Conservation (phyloP, 2,113 vertebrate species). For the Cebidichthys violaceus region DNA sequence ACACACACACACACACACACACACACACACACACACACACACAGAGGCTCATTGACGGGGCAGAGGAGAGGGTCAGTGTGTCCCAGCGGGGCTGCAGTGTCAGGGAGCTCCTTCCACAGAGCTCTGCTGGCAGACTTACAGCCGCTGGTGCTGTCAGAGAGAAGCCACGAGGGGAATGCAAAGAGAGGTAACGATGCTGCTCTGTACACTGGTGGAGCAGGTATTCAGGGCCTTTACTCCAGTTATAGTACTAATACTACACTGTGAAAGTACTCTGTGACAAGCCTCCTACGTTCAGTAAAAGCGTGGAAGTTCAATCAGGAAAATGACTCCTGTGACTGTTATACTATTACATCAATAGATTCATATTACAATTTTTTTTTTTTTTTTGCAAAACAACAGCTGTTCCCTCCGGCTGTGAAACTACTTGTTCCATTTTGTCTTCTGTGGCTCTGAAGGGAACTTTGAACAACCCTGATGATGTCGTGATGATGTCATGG, state of each 20-base stretch:
- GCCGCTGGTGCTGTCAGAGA: conserved; percentile 46
- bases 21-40: conserved; percentile 7
- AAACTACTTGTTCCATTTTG: neutral
- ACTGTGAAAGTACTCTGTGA: neutral
- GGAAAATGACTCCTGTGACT: neutral
- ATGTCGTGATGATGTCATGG: neutral
- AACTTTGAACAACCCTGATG: neutral
- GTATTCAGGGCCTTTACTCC: neutral
- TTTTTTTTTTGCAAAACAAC: neutral
- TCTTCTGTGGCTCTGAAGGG: neutral
- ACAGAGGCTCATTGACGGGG: conserved; percentile 61
- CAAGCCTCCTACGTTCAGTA: neutral
- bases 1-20: too few species aligned
- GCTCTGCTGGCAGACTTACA: conserved; percentile 45
- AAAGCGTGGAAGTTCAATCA: neutral
- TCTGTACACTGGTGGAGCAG: neutral
- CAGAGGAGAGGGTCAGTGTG: conserved; percentile 36
- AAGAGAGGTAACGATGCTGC: conserved; percentile 25
- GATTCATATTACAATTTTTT: neutral
- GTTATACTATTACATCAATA: neutral
- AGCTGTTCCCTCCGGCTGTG: neutral
- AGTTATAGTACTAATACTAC: neutral
- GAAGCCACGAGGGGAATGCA: conserved; percentile 58
- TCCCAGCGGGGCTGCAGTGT: conserved; percentile 48
- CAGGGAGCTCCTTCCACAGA: conserved; percentile 57